These are phyloP conservation scores for Atta texana DNA, from an alignment of 1,140 invertebrate species.

Conservation along the genomic window DNA sequence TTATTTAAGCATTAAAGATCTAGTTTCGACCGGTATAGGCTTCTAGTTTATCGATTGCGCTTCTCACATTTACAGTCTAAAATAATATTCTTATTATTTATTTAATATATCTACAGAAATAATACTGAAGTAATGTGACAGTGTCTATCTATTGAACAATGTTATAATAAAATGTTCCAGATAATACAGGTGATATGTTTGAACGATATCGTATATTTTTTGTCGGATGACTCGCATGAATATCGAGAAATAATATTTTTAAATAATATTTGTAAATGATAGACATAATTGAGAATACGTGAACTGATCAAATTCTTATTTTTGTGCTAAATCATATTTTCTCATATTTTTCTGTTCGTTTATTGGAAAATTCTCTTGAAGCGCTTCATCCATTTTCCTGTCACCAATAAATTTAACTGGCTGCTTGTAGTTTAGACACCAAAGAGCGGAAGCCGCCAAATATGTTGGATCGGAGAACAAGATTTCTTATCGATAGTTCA, in stretches of 20 bases:
- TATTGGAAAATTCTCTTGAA: conserved; percentile 67
- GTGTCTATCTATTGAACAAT: not conserved
- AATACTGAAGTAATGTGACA: not conserved
- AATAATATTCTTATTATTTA: too few species aligned
- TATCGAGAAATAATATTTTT: conserved; percentile 3
- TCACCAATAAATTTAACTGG: conserved; percentile 63
- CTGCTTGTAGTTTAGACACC: conserved; percentile 21
- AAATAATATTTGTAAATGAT: conserved; percentile 4
- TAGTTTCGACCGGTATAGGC: too few species aligned
- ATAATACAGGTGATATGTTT: not conserved
- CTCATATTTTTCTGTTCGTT: conserved; percentile 61
- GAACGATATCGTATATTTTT: not conserved
- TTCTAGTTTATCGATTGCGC: too few species aligned
- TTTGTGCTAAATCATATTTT: conserved; percentile 62
- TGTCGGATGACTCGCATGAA: not conserved
- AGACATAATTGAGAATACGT: not conserved
- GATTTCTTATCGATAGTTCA: conserved; percentile 31
- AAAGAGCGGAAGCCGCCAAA: conserved; percentile 41
- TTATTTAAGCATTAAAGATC: too few species aligned
- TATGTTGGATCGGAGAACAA: conserved; percentile 42
- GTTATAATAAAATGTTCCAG: not conserved
- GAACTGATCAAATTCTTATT: conserved; percentile 15
- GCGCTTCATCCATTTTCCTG: conserved; percentile 61
- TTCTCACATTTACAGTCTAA: too few species aligned
- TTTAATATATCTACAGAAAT: not conserved